A percentile compares a stretch with the other conserved stretches of the same genome.
Evolutionary conservation across 2,113 vertebrate genomes (phyloP).

Genomic region (Poeciliopsis retropinna): DNA sequence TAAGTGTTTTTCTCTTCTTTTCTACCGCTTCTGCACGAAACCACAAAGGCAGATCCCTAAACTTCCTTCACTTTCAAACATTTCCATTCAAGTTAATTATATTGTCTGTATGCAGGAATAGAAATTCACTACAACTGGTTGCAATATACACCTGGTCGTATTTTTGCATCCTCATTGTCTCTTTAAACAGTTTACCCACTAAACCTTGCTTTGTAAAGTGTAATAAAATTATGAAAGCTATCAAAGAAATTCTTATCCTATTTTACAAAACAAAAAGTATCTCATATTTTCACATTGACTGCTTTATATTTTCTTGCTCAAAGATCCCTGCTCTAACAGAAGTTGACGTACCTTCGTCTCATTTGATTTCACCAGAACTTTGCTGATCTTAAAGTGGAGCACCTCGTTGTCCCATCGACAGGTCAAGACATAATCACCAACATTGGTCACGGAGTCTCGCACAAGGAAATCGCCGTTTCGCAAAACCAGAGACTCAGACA

Average conservation of each 20-base stretch:
- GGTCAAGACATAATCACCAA: conserved; percentile 92
- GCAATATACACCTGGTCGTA: too few relatives aligned
- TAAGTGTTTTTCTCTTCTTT: too few relatives aligned
- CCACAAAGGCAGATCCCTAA: not conserved
- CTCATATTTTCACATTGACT: too few relatives aligned
- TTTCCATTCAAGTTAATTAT: not conserved
- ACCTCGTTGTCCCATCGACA: conserved; percentile 93
- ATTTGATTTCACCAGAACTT: conserved; percentile 91
- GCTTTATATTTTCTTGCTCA: too few relatives aligned
- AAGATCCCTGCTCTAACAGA: not conserved
- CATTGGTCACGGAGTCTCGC: conserved; percentile 90
- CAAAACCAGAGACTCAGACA: conserved; percentile 91
- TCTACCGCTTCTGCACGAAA: not conserved
- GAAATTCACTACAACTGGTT: not conserved
- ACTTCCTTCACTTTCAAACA: not conserved
- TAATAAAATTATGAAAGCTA: too few relatives aligned
- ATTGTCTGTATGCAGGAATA: not conserved
- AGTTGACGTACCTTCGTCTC: conserved; percentile 78
- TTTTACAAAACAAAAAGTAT: too few relatives aligned
- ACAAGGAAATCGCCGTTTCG: conserved; percentile 95
- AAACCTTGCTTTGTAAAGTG: too few relatives aligned
- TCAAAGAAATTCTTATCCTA: too few relatives aligned
- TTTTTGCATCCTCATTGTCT: too few relatives aligned
- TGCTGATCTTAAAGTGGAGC: conserved; percentile 95
- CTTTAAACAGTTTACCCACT: too few relatives aligned